Evolutionary conservation across 2,888 invertebrate species (phyloP).

Genomic region (Phyllotreta cruciferae): DNA sequence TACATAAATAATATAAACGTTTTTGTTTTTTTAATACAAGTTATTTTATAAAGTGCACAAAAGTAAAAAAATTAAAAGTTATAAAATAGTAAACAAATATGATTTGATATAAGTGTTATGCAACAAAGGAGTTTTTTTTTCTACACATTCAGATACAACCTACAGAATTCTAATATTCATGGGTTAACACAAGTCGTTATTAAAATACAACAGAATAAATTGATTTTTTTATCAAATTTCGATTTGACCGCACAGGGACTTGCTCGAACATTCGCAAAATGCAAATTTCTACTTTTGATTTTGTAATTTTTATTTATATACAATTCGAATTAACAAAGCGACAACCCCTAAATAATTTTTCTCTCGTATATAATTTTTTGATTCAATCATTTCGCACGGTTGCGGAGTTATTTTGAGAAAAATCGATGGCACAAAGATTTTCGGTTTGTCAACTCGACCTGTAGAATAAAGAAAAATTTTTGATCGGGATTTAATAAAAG

Average conservation of each 20-base stretch:
- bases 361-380: no score
- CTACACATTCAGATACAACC: constrained; percentile 46
- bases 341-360: no score
- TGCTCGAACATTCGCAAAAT: no score
- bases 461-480: not conserved
- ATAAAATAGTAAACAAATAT: constrained; percentile 35
- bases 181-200: not conserved
- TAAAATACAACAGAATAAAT: not conserved
- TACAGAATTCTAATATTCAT: constrained; percentile 34
- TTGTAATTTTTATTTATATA: no score
- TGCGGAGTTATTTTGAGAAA: no score
- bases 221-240: not conserved
- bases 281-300: no score
- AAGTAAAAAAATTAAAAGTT: constrained; percentile 43
- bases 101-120: constrained; percentile 31
- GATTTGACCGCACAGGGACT: no score
- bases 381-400: no score
- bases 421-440: no score
- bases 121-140: constrained; percentile 39
- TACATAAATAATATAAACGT: constrained; percentile 52
- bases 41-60: constrained; percentile 46
- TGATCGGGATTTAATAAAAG: not conserved
- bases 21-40: constrained; percentile 50
- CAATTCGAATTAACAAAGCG: no score
- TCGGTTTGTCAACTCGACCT: no score